Base-by-base conservation (phyloP, 2,888 invertebrate species). In the Cantharis rustica region DNA sequence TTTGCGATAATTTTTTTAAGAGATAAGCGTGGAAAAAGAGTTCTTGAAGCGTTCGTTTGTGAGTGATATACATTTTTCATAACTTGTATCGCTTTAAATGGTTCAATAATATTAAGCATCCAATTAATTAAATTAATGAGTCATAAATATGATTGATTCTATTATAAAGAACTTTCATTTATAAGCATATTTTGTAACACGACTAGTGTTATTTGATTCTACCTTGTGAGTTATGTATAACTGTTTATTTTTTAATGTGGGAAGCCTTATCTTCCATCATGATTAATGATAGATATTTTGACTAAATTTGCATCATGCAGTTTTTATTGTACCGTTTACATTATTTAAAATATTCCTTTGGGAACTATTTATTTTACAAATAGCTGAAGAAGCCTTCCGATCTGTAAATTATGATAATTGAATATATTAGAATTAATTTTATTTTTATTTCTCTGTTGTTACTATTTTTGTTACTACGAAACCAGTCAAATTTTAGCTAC, bases 111-210 rank as follows among this genome's bases (percentile, higher is more conserved):
- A 47, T 47, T 47, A 47, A n/a, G n/a, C 47, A 47, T 47, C n/a
- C n/a, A n/a, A 47, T 47, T 47, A 47, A 47, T 47, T 66, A 66
- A 20, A 66, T 10, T 16, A 66, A 16, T 23, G 64, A 66, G 64
- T 66, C 64, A 66, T 66, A 66, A 66, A 66, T 66, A 66, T 16
- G 64, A 66, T 66, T 66, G 64, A 66, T 66, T 66, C 64, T 16
- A 66, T 66, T 66, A 23, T 66, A 20, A 66, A 17, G 20, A 66
- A 66, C 64, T 66, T 66, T 66, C 64, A 66, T 66, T 66, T 66
- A 66, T 66, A 66, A 66, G 23, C 64, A 66, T n/a, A 66, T 66
- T 66, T 66, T 66, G 64, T 66, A 66, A 66, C 64, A 66, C 64
- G 20, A 66, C 64, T n/a, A 66, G 64, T 66, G 20, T 66, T 66